Base-by-base conservation (phyloP, 2,113 vertebrate species). In the Amphiprion ocellaris region DNA sequence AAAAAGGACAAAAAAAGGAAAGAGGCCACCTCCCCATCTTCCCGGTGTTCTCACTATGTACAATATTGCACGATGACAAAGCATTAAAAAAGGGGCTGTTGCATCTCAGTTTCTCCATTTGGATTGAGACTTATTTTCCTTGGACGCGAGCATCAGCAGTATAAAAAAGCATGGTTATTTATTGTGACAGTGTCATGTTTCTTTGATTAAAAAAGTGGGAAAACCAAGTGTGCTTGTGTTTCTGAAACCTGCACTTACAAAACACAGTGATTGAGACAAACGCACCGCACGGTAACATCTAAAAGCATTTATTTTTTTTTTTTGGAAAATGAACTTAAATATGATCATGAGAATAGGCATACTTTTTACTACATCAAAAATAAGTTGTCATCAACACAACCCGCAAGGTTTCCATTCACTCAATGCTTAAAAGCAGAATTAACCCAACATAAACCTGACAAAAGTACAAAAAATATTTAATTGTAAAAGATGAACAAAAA, bases 291-390 rank as follows among this genome's bases (percentile, higher is more conserved):
- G 5, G 19, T 87, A 87, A 93, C 95, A 95, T 95, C 96, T 97
- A 93, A 90, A 97, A 96, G 95, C 94, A 93, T 97, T 97, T 97
- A 96, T 97, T 97, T 96, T 44, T 96, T 95, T 95, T 56, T 15
- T 96, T 97, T 95, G 95, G 94, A 90, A 94, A 95, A 95, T 94
- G 82, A 96, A 96, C 87, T 95, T 95, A 95, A 96, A 96, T 96
- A 97, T 95, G 95, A 94, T 92, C 88, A 77, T 74, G 95, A 94
- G 93, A 93, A 95, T 79, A 81, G 71, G 65, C 71, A 90, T 73
- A 77, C 30, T 53, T 79, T 84, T 55, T 68, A 82, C 78, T 77
- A 84, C 79, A 81, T 71, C 28, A 59, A 80, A 82, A 84, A 75
- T 61, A 87, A 77, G 26, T 74, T 11, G 17, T 79, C 65, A 69